Evolutionary conservation across 2,888 invertebrate species (phyloP), one percentile per base, ranked within the genome.

Genomic region (Mechanitis mazaeus): DNA sequence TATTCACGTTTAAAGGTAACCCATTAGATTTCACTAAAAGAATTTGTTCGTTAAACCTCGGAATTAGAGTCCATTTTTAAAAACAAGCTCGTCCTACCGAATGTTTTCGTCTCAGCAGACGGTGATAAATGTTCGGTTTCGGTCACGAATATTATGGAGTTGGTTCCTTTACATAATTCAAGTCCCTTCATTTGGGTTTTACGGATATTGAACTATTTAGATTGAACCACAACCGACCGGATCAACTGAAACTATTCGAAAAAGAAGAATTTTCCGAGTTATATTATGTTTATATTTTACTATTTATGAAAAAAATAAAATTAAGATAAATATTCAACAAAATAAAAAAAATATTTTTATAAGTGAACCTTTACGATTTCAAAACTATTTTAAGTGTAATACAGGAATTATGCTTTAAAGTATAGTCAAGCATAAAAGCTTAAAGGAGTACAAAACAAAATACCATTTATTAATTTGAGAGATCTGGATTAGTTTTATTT

Each of bases 41-140:
- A 63, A 55, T 61, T 46, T 56, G 9, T 45, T 7, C 56, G 56
- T 56, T 56, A 59, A 47, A 1, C 11, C 38, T 45, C 45, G 20
- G 45, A 38, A 50, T 54, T 56, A 64, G 42, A 56, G 56, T 59
- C 56, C 20, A 35, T 54, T 61, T 59, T 55, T 3, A 12, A 50
- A 31, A 35, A 42, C 31, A 7, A 11, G 42, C n/a, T 9, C 33
- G 33, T 11, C 46, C n/a, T 45, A 56, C 45, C 55, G 42, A 58
- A 45, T 35, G 56, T n/a, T 58, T 53, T 56, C 56, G 46, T 42
- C 46, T 61, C 56, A 53, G 56, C 46, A 45, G 47, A 11, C 20
- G 20, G 47, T 61, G 61, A 64, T 56, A 64, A 64, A 64, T 61
- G 50, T 56, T 33, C 38, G 53, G n/a, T 60, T 60, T 45, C 50